Conservation (phyloP, 1,140 invertebrate species). For the Helicorthomorpha holstii region DNA sequence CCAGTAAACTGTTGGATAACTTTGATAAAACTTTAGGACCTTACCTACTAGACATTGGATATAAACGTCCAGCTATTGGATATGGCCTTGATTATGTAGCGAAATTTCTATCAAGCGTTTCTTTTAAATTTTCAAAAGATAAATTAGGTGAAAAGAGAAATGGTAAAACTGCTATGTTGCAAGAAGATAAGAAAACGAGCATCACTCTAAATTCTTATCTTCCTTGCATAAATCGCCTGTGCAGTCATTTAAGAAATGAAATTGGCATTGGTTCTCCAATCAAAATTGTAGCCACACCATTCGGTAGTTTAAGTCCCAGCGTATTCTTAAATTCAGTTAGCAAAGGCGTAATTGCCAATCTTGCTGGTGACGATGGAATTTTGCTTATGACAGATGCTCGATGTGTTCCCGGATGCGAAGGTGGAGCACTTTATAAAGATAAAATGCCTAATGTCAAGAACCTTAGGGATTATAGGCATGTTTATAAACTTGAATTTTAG, state of each 20-base stretch:
- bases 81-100: neutral
- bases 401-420: constrained; percentile 3
- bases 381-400: neutral
- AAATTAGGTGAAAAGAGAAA: neutral
- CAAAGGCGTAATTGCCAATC: neutral
- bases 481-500: too few relatives aligned
- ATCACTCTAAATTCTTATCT: neutral
- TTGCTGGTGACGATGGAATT: neutral
- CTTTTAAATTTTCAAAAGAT: neutral
- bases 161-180: neutral
- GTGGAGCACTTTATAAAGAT: neutral
- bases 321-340: constrained; percentile 3
- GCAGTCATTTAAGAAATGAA: neutral
- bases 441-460: too few relatives aligned
- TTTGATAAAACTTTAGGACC: neutral
- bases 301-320: neutral
- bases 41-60: neutral
- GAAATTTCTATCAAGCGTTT: neutral
- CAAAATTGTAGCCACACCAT: neutral
- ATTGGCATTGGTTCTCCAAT: neutral
- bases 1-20: neutral
- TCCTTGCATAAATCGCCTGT: neutral
- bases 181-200: neutral
- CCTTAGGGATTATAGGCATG: too few relatives aligned
- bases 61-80: neutral